Conservation (phyloP, 2,797 vertebrate species). For the Tarsius wallacei region DNA sequence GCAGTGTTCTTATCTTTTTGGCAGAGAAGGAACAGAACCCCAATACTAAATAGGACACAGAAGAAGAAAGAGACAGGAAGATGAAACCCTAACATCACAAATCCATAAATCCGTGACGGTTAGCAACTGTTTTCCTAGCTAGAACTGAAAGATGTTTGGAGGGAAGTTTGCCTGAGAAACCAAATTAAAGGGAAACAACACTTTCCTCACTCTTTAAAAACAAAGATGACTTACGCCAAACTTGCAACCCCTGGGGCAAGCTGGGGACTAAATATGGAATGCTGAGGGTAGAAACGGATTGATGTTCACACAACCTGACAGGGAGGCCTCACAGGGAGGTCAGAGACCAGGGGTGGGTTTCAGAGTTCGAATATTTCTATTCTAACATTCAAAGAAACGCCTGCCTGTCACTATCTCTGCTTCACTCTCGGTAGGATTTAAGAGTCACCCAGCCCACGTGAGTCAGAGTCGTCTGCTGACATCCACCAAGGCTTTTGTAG, state of each 20-base stretch:
- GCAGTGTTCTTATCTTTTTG: slow-evolving; percentile 40
- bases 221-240: not conserved
- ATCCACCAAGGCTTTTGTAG: not conserved
- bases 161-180: not conserved
- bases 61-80: not conserved
- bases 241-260: not conserved
- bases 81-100: not conserved
- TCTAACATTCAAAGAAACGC: not conserved
- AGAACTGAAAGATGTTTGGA: not conserved
- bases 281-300: not conserved
- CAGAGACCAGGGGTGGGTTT: not conserved
- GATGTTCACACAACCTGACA: not conserved
- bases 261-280: not conserved
- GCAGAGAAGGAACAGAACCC: slow-evolving; percentile 61
- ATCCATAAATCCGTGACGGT: not conserved
- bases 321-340: not conserved
- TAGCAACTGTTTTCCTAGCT: not conserved
- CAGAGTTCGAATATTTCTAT: not conserved
- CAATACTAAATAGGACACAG: slow-evolving; percentile 26
- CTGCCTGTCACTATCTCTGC: not conserved
- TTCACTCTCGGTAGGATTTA: not conserved
- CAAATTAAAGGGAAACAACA: not conserved
- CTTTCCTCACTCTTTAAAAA: not conserved
- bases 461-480: not conserved
- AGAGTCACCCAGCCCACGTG: not conserved